A percentile compares a stretch with the other conserved stretches of the same genome.
phyloP scores from a whole-genome alignment of 2,113 vertebrate genomes.

The Pitta sordida region DNA sequence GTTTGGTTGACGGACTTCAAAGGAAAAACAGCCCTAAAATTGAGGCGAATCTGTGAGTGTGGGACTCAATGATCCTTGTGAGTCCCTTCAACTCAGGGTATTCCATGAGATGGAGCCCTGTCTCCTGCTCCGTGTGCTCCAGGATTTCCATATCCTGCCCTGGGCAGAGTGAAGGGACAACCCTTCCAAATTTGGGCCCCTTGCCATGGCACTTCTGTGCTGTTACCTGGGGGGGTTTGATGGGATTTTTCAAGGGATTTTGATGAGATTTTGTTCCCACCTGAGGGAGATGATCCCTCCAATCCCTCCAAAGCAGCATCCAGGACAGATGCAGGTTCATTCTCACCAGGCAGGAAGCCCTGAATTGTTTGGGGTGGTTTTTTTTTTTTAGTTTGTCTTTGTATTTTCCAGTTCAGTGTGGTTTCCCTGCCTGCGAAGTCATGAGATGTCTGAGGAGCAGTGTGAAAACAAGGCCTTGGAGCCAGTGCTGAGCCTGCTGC shows the following conservation, averaged over 20 bases:
- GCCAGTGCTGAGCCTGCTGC: background rate
- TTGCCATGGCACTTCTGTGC: background rate
- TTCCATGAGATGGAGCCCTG: background rate
- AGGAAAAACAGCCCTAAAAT: background rate
- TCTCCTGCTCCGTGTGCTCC: background rate
- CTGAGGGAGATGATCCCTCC: background rate
- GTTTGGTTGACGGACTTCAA: background rate
- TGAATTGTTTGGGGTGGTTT: too few relatives aligned
- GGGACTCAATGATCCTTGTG: background rate
- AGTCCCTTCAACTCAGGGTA: background rate
- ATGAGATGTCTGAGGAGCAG: background rate
- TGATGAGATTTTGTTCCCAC: too few relatives aligned
- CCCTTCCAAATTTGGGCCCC: background rate
- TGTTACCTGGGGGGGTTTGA: background rate
- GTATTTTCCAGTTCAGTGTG: background rate
- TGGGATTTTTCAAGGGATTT: too few relatives aligned
- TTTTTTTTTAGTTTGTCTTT: background rate
- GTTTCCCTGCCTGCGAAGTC: background rate
- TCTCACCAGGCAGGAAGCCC: background rate
- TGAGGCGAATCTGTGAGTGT: background rate
- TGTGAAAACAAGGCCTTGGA: background rate
- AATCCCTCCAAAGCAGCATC: background rate
- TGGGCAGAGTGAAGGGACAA: fast-evolving
- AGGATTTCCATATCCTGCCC: background rate
- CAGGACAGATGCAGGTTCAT: background rate